These are phyloP conservation scores for Crepidodera aurea DNA, from an alignment of 2,888 invertebrate species.

Conservation along the genomic window DNA sequence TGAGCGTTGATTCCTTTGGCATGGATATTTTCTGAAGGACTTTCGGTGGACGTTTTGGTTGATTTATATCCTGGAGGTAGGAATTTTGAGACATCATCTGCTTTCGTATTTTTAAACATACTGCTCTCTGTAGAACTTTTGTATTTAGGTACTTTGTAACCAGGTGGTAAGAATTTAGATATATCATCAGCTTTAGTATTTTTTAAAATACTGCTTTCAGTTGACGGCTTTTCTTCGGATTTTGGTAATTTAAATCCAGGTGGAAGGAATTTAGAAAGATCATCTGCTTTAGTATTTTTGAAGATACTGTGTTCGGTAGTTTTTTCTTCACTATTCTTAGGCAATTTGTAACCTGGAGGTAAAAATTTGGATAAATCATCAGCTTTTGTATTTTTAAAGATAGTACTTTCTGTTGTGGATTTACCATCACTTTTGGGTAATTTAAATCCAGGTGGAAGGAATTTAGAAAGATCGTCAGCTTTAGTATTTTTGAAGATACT, in stretches of 20 bases:
- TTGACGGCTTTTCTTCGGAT: conserved; percentile 31
- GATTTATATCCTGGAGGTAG: conserved; percentile 63
- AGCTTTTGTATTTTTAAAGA: conserved; percentile 37
- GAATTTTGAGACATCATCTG: conserved; percentile 56
- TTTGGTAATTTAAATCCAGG: conserved; percentile 62
- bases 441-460: conserved; percentile 74
- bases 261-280: conserved; percentile 59
- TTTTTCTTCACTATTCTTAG: conserved; percentile 42
- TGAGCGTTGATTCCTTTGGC: conserved; percentile 18
- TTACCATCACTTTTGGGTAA: conserved; percentile 38
- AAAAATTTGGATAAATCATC: conserved; percentile 58
- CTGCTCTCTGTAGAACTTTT: conserved; percentile 34
- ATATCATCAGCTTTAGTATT: conserved; percentile 60
- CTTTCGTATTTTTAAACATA: conserved; percentile 53
- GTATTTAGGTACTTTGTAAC: conserved; percentile 37
- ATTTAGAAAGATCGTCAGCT: conserved; percentile 67
- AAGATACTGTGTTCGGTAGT: conserved; percentile 33
- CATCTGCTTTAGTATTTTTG: conserved; percentile 55
- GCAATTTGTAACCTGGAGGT: conserved; percentile 63
- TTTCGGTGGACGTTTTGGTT: conserved; percentile 45
- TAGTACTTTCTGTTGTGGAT: conserved; percentile 28
- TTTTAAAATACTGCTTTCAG: conserved; percentile 41
- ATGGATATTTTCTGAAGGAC: background rate
- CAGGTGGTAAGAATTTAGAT: conserved; percentile 58
- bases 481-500: conserved; percentile 63